phyloP scores from a whole-genome alignment of 2,797 vertebrate genomes.

The Rousettus madagascariensis region DNA sequence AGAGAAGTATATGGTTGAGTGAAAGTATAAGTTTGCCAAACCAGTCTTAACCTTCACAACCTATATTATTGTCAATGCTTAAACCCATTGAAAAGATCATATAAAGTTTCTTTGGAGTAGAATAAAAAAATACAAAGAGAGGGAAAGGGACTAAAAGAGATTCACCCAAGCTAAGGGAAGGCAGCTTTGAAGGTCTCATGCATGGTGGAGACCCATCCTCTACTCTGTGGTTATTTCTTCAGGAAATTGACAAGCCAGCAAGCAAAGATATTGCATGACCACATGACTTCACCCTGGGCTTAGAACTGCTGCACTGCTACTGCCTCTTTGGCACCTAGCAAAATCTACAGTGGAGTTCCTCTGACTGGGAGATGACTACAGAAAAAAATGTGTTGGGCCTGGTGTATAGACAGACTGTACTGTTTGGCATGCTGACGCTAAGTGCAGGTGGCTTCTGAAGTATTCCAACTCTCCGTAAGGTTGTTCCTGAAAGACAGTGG shows the following conservation, averaged over 20 bases:
- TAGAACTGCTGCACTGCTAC: rapidly evolving
- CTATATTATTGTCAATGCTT: neutral
- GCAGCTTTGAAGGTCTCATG: rapidly evolving
- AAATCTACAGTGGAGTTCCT: neutral
- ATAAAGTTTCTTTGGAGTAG: neutral
- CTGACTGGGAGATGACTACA: neutral
- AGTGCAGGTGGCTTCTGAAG: neutral
- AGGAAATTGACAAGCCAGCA: neutral
- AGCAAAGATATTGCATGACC: neutral
- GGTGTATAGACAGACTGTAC: too few species aligned
- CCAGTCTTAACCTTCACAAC: neutral
- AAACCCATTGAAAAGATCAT: neutral
- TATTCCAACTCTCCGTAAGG: neutral
- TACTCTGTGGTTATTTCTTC: neutral
- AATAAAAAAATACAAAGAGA: neutral
- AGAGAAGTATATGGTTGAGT: neutral
- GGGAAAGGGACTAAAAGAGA: neutral
- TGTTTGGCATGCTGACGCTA: too few species aligned
- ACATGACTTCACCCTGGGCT: rapidly evolving
- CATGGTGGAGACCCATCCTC: rapidly evolving
- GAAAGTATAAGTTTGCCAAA: neutral
- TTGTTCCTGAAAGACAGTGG: neutral
- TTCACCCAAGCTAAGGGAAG: rapidly evolving
- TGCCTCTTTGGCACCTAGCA: neutral
- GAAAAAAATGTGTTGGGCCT: neutral